phyloP scores from a whole-genome alignment of 2,888 invertebrate species.

The Brachyopa scutellaris region DNA sequence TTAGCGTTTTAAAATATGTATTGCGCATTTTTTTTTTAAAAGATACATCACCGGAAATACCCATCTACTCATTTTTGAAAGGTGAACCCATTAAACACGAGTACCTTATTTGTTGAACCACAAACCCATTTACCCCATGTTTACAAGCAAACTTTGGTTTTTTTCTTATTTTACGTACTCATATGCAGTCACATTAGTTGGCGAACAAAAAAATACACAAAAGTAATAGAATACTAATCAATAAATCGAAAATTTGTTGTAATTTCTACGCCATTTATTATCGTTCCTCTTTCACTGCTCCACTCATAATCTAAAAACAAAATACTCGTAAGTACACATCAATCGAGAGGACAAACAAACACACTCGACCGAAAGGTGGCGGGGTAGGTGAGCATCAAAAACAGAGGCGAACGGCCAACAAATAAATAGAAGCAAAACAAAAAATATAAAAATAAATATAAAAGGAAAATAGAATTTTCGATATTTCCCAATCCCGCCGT shows the following conservation, averaged over 20 bases:
- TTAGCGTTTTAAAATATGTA: too few relatives aligned
- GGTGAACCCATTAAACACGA: not conserved
- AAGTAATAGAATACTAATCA: conserved; percentile 58
- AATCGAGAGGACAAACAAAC: conserved; percentile 18
- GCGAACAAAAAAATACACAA: too few relatives aligned
- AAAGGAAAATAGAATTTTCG: conserved; percentile 59
- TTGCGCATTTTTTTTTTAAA: too few relatives aligned
- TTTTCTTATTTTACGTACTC: too few relatives aligned
- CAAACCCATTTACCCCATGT: conserved; percentile 10
- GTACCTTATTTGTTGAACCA: conserved; percentile 4
- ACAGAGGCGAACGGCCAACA: conserved; percentile 3
- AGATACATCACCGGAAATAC: not conserved
- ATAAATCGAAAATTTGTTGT: conserved; percentile 55
- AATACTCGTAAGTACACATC: not conserved
- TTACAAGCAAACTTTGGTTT: conserved; percentile 23
- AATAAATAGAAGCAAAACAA: conserved; percentile 46
- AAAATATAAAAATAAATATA: not conserved
- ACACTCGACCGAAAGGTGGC: not conserved
- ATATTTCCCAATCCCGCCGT: conserved; percentile 47
- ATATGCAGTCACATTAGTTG: not conserved
- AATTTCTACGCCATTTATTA: conserved; percentile 38
- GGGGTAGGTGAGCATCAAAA: not conserved
- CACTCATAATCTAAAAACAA: not conserved
- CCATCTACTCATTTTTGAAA: not conserved
- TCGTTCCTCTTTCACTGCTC: not conserved